Base-by-base conservation (phyloP, 2,113 vertebrate genomes). In the Prunella fulvescens region DNA sequence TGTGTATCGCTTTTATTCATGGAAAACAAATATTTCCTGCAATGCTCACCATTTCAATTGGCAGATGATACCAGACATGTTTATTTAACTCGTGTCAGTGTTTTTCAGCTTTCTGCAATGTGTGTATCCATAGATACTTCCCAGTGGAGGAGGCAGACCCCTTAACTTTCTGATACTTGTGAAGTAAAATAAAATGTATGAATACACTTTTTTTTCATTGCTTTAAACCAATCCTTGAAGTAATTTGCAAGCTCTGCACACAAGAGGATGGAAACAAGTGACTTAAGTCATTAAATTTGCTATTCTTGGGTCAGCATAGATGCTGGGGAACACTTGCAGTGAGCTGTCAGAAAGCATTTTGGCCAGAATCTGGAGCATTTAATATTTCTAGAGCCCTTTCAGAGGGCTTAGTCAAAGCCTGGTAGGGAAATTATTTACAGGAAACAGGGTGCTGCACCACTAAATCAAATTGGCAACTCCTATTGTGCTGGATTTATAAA, bases 71-170 rank as follows among this genome's bases (percentile, higher is more conserved):
- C 67, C 71, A 89, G 72, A 89, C 81, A 48, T 91, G 83, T 83
- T 88, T 88, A 28, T 92, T 95, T 91, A 94, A 78, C 77, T 84
- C 7, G 4, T 79, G 81, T 66, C 61, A 85, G n/a, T 74, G 54
- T 91, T 90, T 94, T 94, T 91, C 74, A 93, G 73, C 81, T 90
- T 74, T 74, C 73, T 84, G 78, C 2, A 31, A 51, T 81, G 69
- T n/a, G 60, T 74, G 84, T 93, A 94, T 94, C 90, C 81, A 81
- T 60, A 85, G 90, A 78, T 90, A 90, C 78, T 81, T 93, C 84
- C 65, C 66, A 37, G 61, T 67, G 90, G 86, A 91, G 87, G 87
- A 92, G 47, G 53, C 19, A 81, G 81, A 82, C 90, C 62, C 85
- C 74, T 91, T 85, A 60, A 79, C 74, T 81, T 92, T 47, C 56